A percentile compares a stretch with the other conserved stretches of the same genome.
Evolutionary conservation across 2,888 invertebrate genomes (phyloP).

Genomic region (Prosopocoilus inquinatus): DNA sequence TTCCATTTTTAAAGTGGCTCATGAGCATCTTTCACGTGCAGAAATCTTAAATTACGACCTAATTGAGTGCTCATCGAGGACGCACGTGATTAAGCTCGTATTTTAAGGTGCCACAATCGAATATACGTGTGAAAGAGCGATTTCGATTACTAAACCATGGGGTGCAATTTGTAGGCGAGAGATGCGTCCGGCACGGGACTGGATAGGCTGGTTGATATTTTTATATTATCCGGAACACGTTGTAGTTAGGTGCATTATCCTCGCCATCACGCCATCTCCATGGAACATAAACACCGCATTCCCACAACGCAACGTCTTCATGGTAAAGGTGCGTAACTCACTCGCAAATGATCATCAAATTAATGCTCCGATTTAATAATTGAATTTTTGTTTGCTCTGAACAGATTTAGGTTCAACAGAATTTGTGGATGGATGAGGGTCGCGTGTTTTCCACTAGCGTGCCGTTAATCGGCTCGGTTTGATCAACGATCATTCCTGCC

Average conservation of each 20-base stretch:
- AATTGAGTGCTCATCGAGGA: constrained; percentile 35
- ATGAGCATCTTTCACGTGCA: constrained; percentile 24
- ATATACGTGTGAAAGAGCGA: constrained; percentile 17
- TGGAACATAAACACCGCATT: constrained; percentile 21
- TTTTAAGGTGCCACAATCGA: constrained; percentile 30
- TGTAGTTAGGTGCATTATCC: constrained; percentile 27
- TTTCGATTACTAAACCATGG: constrained; percentile 31
- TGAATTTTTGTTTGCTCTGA: no score
- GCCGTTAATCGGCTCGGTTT: no score
- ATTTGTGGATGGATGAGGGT: no score
- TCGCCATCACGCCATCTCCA: constrained; percentile 22
- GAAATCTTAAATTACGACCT: constrained; percentile 29
- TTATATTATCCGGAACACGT: constrained; percentile 23
- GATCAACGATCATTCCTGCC: no score
- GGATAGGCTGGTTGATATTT: constrained; percentile 20
- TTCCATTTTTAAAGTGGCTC: not conserved
- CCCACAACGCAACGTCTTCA: constrained; percentile 25
- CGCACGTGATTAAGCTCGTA: constrained; percentile 33
- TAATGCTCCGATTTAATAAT: no score
- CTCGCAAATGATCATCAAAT: not conserved
- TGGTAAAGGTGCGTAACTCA: constrained; percentile 12
- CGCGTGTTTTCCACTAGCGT: no score
- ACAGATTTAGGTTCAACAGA: no score
- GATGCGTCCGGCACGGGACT: constrained; percentile 14
- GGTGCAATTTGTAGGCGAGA: constrained; percentile 22